Conservation (phyloP, 2,797 vertebrate species). For the Merluccius polli region DNA sequence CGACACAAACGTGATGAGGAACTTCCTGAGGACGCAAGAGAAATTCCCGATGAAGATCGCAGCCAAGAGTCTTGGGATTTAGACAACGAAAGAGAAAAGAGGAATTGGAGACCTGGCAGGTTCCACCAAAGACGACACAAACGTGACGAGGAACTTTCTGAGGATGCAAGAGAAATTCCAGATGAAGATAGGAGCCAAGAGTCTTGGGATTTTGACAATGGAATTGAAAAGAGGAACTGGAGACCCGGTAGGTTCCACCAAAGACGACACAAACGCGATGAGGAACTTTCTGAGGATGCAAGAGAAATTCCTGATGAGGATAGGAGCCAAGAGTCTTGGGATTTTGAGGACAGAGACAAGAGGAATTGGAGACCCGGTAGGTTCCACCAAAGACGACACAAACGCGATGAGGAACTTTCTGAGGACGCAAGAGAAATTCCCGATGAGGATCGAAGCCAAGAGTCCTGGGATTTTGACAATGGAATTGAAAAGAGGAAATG, state of each 20-base stretch:
- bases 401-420: slow-evolving; percentile 1
- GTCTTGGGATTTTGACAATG: not conserved
- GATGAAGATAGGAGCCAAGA: not conserved
- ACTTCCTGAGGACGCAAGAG: not conserved
- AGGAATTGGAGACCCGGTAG: not conserved
- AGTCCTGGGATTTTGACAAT: not conserved
- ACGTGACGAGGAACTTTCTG: not conserved
- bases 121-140: not conserved
- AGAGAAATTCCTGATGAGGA: not conserved
- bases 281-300: not conserved
- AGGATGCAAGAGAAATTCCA: not conserved
- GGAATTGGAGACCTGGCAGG: not conserved
- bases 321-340: not conserved
- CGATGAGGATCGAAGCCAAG: not conserved
- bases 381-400: not conserved
- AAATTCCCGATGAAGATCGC: not conserved
- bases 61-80: slow-evolving; percentile 1
- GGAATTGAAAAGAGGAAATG: not conserved
- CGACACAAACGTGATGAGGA: not conserved
- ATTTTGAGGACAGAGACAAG: not conserved
- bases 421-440: not conserved
- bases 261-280: not conserved
- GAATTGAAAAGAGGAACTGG: not conserved
- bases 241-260: not conserved
- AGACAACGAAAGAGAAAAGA: not conserved